Base-by-base conservation (phyloP, 2,888 invertebrate species). In the Tetrapedia diversipes region DNA sequence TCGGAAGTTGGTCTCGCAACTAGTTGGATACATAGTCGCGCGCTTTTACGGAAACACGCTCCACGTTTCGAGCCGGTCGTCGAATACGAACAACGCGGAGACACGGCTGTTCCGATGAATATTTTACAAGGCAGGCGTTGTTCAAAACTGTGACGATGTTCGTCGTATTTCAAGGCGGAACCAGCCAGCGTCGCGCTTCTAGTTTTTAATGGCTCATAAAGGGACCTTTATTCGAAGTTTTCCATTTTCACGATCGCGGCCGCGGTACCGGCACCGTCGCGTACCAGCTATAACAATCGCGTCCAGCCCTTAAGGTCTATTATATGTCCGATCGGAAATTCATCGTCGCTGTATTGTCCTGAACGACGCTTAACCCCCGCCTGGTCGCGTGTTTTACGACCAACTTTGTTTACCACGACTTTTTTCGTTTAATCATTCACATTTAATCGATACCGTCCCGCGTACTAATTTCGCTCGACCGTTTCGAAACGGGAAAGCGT, bases 191-290 rank as follows among this genome's bases (percentile, higher is more conserved):
- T 41, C 47, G 39, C 32, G 34, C 60, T 69, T 37, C 29, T 47
- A 47, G 32, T 65, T 71, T 73, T 74, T 73, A 80, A 80, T 77
- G 77, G 47, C 29, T 53, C 67, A 54, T 81, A 81, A 79, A 80
- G 60, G 45, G 47, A 49, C 39, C 59, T 53, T 73, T 77, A 77
- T 70, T 60, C 60, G 24, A 69, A 77, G 32, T 73, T 77, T 66
- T 73, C 32, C 43, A 60, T 45, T 73, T 80, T 65, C 66, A 66
- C 54, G 65, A 68, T n/a, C 49, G 61, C 27, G 27, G 57, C 22
- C 8, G 19, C 11, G 41, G 19, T n/a, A 8, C 16, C 29, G n/a
- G n/a, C n/a, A n/a, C n/a, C n/a, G n/a, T n/a, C 47, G 32, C 51
- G 45, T 32, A n/a, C 47, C 27, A 63, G 49, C 77, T 60, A 67